Evolutionary conservation across 2,888 invertebrate genomes (phyloP), one percentile per base, ranked within the genome.

Genomic region (Protophormia terraenovae): DNA sequence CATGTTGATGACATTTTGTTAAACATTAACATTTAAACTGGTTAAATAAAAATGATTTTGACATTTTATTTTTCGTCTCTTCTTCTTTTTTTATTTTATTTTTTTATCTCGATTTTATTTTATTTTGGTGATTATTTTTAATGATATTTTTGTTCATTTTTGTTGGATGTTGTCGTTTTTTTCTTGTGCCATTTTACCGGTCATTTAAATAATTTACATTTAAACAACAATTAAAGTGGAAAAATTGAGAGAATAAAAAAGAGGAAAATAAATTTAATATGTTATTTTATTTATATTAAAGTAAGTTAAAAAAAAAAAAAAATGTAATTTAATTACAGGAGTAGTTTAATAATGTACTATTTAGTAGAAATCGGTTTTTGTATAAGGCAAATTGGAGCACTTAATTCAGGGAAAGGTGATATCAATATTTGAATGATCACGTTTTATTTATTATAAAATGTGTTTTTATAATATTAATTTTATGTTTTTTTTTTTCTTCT

Each of bases 1-100:
- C 85, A 81, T 84, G 62, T 67, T 75, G 85, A 69, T 78, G 85
- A 85, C 80, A 86, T 86, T 83, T 83, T 86, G 79, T 80, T 72
- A 53, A 83, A 79, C 60, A 86, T 86, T 83, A 72, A 80, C 79
- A 77, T 86, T 86, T 83, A 76, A 83, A 80, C 76, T 67, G 55
- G 67, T 77, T 80, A 83, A 86, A 80, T 83, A 86, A 67, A 86
- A 83, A 83, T 79, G 45, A 83, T 83, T 86, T 83, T 79, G 64
- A 67, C 55, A 71, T 79, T 83, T 72, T 79, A 27, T 53, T 66
- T 66, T 58, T 58, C 19, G 10, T 35, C 12, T 60, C 16, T 19
- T 53, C 7, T 53, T 27, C 27, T 19, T 12, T 0, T n/a, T 38
- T 41, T 7, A n/a, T n/a, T n/a, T n/a, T n/a, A n/a, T 38, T 45